phyloP scores from a whole-genome alignment of 2,888 invertebrate genomes.

The Philereme transversata region DNA sequence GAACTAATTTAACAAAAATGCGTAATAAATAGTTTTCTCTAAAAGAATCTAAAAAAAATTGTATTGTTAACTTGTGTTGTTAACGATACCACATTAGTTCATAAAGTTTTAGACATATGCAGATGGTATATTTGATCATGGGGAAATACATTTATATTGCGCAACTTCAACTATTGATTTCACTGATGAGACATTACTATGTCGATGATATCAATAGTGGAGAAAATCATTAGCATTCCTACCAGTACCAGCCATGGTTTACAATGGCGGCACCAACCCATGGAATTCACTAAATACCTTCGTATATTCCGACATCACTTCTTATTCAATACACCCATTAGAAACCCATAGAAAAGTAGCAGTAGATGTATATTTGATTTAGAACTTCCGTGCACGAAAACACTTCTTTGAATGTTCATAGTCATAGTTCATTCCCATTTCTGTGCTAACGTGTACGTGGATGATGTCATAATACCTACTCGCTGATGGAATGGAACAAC shows the following conservation, averaged over 20 bases:
- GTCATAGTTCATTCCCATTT: slow-evolving; percentile 41
- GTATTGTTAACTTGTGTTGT: too few relatives aligned
- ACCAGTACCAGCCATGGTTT: slow-evolving; percentile 52
- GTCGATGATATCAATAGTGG: slow-evolving; percentile 46
- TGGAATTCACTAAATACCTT: slow-evolving; percentile 49
- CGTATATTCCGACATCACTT: slow-evolving; percentile 39
- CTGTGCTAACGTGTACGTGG: slow-evolving; percentile 47
- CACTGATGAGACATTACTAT: slow-evolving; percentile 19
- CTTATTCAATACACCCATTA: slow-evolving; percentile 34
- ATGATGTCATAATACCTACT: slow-evolving; percentile 27
- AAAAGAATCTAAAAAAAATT: too few relatives aligned
- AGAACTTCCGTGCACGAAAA: slow-evolving; percentile 50
- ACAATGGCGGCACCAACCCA: slow-evolving; percentile 42
- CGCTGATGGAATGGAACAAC: slow-evolving; percentile 30
- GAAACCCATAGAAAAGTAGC: slow-evolving; percentile 35
- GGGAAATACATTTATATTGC: slow-evolving; percentile 41
- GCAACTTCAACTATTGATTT: slow-evolving; percentile 38
- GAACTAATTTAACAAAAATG: slow-evolving; percentile 12
- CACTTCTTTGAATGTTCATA: slow-evolving; percentile 27
- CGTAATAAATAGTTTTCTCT: too few relatives aligned
- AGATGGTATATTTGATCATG: slow-evolving; percentile 37
- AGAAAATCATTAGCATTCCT: slow-evolving; percentile 56
- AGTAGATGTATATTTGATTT: slow-evolving; percentile 29
- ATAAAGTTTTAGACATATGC: too few relatives aligned
- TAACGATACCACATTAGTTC: too few relatives aligned